Base-by-base conservation (phyloP, 2,888 invertebrate genomes). In the Oxytorus armatus region DNA sequence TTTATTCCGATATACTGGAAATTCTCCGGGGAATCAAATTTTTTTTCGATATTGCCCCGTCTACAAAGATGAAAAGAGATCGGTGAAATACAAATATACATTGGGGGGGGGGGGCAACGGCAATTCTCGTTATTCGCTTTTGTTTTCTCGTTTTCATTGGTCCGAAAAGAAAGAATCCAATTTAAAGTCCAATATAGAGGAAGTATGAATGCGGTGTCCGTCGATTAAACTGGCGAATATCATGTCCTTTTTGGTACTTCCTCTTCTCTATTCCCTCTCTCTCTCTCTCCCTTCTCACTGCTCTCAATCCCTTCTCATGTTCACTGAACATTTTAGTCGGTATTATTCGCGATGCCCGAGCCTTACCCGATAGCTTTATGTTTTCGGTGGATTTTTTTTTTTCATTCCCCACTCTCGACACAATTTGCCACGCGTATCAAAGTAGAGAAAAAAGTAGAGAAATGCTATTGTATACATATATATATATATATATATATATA, bases 331-430 rank as follows among this genome's bases (percentile, higher is more conserved):
- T 63, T n/a, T 14, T 33, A 11, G 21, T 23, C 2, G 44, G 65
- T 33, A 65, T 74, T 61, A 42, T 65, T 55, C 42, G 33, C 33
- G 47, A 70, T 70, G 44, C 47, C 47, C 57, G 42, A 33, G 44
- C 55, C 65, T 74, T 74, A 65, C 59, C 59, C 65, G 33, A 44
- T 65, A 65, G 47, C 47, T 29, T 47, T 51, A 11, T 16, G 21
- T 47, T 47, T 51, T 25, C 57, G 4, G 39, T 16, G 42, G 55
- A 4, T 44, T 74, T 25, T 10, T 11, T 21, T 16, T n/a, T 11
- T 29, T 7, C 4, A 23, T 21, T 49, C 61, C n/a, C n/a, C n/a
- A n/a, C n/a, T n/a, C 23, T 14, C 47, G 10, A 47, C 23, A 3
- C 57, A 11, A 47, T 29, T 47, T 47, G 18, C 18, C 18, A 29